Base-by-base conservation (phyloP, 2,113 vertebrate genomes). In the Dicentrarchus labrax region DNA sequence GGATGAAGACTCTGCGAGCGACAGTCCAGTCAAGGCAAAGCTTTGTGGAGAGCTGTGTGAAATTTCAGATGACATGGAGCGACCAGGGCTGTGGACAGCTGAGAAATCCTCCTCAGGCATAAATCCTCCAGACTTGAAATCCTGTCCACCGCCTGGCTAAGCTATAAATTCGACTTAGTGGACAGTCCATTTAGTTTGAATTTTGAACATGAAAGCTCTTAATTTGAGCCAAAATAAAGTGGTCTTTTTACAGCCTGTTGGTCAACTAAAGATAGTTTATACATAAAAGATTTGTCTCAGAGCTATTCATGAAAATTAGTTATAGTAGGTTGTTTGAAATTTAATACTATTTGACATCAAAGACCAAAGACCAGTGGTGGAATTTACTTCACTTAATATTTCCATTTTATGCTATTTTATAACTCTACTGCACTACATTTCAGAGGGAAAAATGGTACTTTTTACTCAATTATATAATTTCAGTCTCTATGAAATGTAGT, bases 41-140 rank as follows among this genome's bases (percentile, higher is more conserved):
- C 84, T 90, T 91, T 90, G 85, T 53, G 65, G 61, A 43, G 81
- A 73, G 67, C 79, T 71, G 80, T 93, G 90, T 92, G 87, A 89
- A 93, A 93, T 93, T 82, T 90, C 85, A 75, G 70, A 94, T 90
- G 91, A 94, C 88, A 88, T 43, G 67, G 61, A 72, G 75, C 88
- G 85, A 89, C 85, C 75, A 48, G 64, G 65, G 73, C 89, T 0
- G 66, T 39, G 77, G 84, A 90, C 89, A 76, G 86, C 86, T 74
- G 73, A 91, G 86, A 92, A 94, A 93, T 93, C 89, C 89, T 83
- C 76, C 88, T 72, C 72, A 72, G 88, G 86, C 76, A 81, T 76
- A 94, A 94, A 92, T 93, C 91, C 88, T 19, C 69, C 38, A 79
- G 81, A 79, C 68, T 72, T 43, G 68, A 93, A 95, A 93, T 94